These are phyloP conservation scores for Alligator sinensis DNA, from an alignment of 2,113 vertebrate genomes.

Conservation along the genomic window DNA sequence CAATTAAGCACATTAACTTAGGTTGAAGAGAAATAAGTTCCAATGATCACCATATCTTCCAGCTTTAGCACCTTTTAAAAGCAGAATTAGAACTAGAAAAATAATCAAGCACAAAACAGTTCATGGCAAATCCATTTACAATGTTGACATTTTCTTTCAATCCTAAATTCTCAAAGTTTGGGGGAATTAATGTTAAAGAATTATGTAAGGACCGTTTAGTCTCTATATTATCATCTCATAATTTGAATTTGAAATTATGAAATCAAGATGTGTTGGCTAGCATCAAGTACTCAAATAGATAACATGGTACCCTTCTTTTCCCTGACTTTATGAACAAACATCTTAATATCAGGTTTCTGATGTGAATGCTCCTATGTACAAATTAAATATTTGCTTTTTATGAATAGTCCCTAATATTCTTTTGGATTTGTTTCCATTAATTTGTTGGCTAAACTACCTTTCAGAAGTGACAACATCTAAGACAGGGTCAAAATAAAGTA, in stretches of 20 bases:
- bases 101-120: not conserved
- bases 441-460: not conserved
- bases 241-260: not conserved
- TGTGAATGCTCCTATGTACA: not conserved
- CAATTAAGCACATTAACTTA: not conserved
- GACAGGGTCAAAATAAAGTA: not conserved
- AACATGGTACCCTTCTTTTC: not conserved
- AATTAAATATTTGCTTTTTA: not conserved
- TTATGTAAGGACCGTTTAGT: not conserved
- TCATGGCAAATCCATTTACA: not conserved
- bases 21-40: not conserved
- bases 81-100: not conserved
- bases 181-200: not conserved
- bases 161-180: not conserved
- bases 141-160: not conserved
- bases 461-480: not conserved
- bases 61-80: not conserved
- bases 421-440: not conserved
- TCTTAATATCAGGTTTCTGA: not conserved
- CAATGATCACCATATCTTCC: constrained; percentile 5
- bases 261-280: not conserved
- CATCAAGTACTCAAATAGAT: not conserved
- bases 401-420: not conserved
- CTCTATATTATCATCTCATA: not conserved
- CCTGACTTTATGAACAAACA: not conserved